phyloP scores from a whole-genome alignment of 64 coral and sea anemone genomes.

The Stylophora pistillata region DNA sequence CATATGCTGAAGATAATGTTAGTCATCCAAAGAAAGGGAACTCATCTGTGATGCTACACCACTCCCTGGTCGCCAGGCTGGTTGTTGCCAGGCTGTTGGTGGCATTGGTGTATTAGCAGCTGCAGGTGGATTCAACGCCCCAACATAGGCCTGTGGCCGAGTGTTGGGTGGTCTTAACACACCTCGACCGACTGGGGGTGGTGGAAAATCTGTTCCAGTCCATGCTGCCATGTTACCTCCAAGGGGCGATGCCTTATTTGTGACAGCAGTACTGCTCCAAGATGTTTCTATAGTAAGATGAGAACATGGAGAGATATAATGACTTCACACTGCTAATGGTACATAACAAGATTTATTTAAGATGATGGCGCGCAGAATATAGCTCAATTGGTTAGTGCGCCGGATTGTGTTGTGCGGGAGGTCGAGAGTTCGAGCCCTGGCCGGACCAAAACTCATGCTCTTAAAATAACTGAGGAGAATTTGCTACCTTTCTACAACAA shows the following conservation, averaged over 20 bases:
- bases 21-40: slow-evolving; percentile 16
- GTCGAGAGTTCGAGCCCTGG: too few species aligned
- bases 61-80: slow-evolving; percentile 6
- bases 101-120: slow-evolving; percentile 71
- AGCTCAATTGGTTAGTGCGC: too few species aligned
- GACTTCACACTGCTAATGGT: too few species aligned
- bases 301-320: background rate
- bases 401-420: too few species aligned
- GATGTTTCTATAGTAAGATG: slow-evolving; percentile 27
- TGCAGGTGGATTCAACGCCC: slow-evolving; percentile 60
- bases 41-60: slow-evolving; percentile 2
- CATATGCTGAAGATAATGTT: background rate
- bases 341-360: too few species aligned
- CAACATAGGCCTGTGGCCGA: slow-evolving; percentile 72
- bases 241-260: slow-evolving; percentile 5
- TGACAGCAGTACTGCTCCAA: slow-evolving; percentile 20
- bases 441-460: too few species aligned
- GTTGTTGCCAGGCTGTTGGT: slow-evolving; percentile 81
- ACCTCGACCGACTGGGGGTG: slow-evolving; percentile 32
- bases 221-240: slow-evolving; percentile 40
- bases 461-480: too few species aligned
- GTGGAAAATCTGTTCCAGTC: slow-evolving; percentile 26
- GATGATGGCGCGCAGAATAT: too few species aligned
- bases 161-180: slow-evolving; percentile 45
- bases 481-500: too few species aligned